Evolutionary conservation across 2,888 invertebrate species (phyloP).

Genomic region (Tineola bisselliella): DNA sequence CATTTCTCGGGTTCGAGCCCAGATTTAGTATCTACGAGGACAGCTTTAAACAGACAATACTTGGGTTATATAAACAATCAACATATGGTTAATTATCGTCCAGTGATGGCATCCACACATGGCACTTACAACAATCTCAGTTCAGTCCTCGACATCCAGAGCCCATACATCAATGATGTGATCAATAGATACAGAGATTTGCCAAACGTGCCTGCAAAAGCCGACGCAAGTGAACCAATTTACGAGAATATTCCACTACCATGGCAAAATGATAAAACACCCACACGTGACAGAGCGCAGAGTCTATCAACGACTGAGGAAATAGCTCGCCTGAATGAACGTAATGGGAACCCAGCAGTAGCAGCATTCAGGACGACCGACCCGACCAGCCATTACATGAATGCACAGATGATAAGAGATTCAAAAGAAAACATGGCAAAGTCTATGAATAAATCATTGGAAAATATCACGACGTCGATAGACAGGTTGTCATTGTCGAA

Average conservation of each 20-base stretch:
- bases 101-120: slow-evolving; percentile 63
- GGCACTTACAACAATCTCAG: slow-evolving; percentile 79
- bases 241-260: slow-evolving; percentile 83
- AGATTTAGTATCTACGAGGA: slow-evolving; percentile 78
- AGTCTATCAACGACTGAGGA: slow-evolving; percentile 79
- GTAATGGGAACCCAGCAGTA: slow-evolving; percentile 35
- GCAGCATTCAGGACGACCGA: slow-evolving; percentile 11
- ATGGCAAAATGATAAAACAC: slow-evolving; percentile 55
- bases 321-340: slow-evolving; percentile 51
- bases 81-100: slow-evolving; percentile 42
- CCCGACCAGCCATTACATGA: slow-evolving; percentile 49
- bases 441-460: slow-evolving; percentile 36
- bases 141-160: slow-evolving; percentile 60
- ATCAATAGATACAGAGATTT: slow-evolving; percentile 69
- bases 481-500: slow-evolving; percentile 40
- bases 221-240: slow-evolving; percentile 71
- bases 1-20: slow-evolving; percentile 81
- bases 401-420: slow-evolving; percentile 56
- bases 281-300: slow-evolving; percentile 66
- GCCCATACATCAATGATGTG: slow-evolving; percentile 55
- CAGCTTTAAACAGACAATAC: slow-evolving; percentile 65
- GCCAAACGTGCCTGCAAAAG: slow-evolving; percentile 48
- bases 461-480: slow-evolving; percentile 36
- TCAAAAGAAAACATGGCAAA: slow-evolving; percentile 38
- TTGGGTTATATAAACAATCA: slow-evolving; percentile 43